These are phyloP conservation scores for Lasioglossum oenotherae DNA, from an alignment of 2,888 invertebrate species.

Conservation along the genomic window DNA sequence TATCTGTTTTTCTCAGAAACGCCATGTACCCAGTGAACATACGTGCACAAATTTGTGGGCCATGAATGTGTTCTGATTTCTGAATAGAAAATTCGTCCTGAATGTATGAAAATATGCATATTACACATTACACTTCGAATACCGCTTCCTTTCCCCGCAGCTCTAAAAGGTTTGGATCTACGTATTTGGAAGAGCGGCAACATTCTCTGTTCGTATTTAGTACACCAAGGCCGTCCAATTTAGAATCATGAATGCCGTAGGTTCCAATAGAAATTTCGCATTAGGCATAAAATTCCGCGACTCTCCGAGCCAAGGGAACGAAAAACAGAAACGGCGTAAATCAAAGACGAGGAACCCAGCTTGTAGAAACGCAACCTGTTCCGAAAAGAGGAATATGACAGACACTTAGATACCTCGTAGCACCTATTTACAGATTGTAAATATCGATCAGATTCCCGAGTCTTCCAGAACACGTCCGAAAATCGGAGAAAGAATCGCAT, in stretches of 20 bases:
- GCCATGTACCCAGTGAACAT: not conserved
- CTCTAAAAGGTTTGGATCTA: not conserved
- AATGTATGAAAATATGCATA: no score
- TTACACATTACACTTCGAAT: not conserved
- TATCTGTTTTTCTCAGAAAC: not conserved
- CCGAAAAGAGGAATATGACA: conserved; percentile 30
- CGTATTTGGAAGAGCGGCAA: not conserved
- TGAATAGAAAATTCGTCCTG: no score
- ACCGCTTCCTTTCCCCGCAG: not conserved
- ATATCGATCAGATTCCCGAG: conserved; percentile 60
- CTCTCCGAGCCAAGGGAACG: not conserved
- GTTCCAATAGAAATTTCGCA: not conserved
- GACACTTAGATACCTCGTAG: conserved; percentile 14
- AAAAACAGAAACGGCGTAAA: conserved; percentile 15
- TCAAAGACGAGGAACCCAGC: conserved; percentile 7
- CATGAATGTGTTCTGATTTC: not conserved
- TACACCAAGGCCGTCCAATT: not conserved
- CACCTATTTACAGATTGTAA: conserved; percentile 27
- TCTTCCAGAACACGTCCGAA: conserved; percentile 57
- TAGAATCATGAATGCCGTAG: not conserved
- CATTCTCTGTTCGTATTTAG: not conserved
- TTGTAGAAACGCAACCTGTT: not conserved
- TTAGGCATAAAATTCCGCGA: not conserved
- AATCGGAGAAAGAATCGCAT: conserved; percentile 51
- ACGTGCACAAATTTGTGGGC: not conserved